phyloP scores from a whole-genome alignment of 2,888 invertebrate genomes.

The Drosophila planitibia region DNA sequence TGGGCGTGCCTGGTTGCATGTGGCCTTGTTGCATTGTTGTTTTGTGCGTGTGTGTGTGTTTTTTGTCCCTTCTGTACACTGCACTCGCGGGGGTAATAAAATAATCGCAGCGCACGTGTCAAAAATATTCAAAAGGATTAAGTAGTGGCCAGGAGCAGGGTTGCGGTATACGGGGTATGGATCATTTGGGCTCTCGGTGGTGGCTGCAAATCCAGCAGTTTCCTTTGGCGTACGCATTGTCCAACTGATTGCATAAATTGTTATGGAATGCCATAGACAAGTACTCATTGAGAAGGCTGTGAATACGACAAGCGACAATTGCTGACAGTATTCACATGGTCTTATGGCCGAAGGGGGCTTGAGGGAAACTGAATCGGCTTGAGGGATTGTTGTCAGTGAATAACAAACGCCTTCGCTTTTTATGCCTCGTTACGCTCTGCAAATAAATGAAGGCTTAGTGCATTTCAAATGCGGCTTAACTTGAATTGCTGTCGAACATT shows the following conservation, averaged over 20 bases:
- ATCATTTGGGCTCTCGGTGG: conserved; percentile 10
- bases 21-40: conserved; percentile 30
- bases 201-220: conserved; percentile 37
- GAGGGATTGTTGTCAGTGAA: conserved; percentile 37
- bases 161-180: background rate
- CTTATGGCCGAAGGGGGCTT: conserved; percentile 3
- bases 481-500: background rate
- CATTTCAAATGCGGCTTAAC: background rate
- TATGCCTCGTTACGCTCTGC: conserved; percentile 31
- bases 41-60: conserved; percentile 15
- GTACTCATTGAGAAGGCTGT: conserved; percentile 25
- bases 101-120: conserved; percentile 84
- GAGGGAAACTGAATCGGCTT: conserved; percentile 5
- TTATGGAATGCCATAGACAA: conserved; percentile 69
- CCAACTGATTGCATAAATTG: conserved; percentile 79
- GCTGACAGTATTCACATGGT: conserved; percentile 33
- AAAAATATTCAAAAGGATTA: conserved; percentile 83
- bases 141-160: conserved; percentile 21
- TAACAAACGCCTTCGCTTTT: conserved; percentile 39
- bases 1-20: conserved; percentile 60
- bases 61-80: conserved; percentile 42
- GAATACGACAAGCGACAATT: conserved; percentile 39
- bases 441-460: background rate
- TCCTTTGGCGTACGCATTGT: conserved; percentile 50
- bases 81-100: conserved; percentile 77